Evolutionary conservation across 2,797 vertebrate genomes (phyloP), one percentile per base, ranked within the genome.

Genomic region (Merluccius polli): DNA sequence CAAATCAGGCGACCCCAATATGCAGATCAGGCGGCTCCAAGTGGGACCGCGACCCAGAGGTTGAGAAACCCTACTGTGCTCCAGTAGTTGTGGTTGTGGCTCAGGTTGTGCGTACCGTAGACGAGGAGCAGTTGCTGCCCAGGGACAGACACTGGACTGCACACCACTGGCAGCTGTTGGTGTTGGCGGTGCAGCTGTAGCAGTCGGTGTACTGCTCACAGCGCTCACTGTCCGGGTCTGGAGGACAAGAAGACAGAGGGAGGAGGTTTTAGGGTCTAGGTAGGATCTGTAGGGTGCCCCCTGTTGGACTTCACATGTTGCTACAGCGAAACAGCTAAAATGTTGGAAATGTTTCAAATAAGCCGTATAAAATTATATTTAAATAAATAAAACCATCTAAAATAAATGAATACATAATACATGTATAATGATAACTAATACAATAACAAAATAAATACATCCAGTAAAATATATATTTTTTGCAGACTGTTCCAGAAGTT

Each of bases 181-280:
- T 97, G 88, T 99, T 99, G 63, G 95, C 95, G 0, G 96, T 97
- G 87, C 98, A 99, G 90, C 97, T 99, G 92, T 96, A 97, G 92
- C 98, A 99, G 93, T 99, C 98, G 0, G 95, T 96, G 88, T 98
- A 97, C 87, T 97, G 96, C 88, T 97, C 96, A 86, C 98, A 99
- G 82, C 95, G 92, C 84, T 98, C 96, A 77, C 84, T 95, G 74
- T 97, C 96, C 29, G 88, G 86, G 83, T 90, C 97, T 98, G 87
- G 13, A 35, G 33, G 33, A 35, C 33, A 35, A 35, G 33, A 35
- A 8, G 33, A 52, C 41, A 16, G 2, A 52, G 48, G 21, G 52
- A 27, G n/a, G 21, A 63, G n/a, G n/a, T 24, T 9, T 63, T 9
- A 63, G 8, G 48, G 48, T 52, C 18, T n/a, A n/a, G n/a, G 5